phyloP scores from a whole-genome alignment of 2,113 vertebrate genomes.

The Pantherophis guttatus region DNA sequence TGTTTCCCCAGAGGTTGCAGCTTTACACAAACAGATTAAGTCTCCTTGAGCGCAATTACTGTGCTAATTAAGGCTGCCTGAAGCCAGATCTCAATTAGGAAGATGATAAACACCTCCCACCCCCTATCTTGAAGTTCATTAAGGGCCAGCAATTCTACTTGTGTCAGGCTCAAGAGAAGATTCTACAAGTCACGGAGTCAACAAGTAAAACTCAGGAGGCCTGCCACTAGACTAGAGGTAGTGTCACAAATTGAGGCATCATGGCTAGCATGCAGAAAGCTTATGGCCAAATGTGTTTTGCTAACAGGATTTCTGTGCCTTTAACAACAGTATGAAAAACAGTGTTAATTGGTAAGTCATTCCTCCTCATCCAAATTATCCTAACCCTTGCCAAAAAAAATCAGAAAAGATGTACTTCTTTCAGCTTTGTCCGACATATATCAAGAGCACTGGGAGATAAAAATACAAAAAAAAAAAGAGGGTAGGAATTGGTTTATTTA shows the following conservation, averaged over 20 bases:
- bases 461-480: background rate
- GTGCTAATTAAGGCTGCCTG: constrained; percentile 11
- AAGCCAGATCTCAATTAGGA: constrained; percentile 24
- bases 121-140: background rate
- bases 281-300: background rate
- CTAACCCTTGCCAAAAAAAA: background rate
- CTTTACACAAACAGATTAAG: constrained; percentile 19
- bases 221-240: background rate
- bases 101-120: constrained; percentile 4
- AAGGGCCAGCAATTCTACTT: background rate
- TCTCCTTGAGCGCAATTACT: constrained; percentile 22
- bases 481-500: background rate
- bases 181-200: background rate
- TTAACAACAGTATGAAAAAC: background rate
- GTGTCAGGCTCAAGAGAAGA: background rate
- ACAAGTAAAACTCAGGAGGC: background rate
- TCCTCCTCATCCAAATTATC: background rate
- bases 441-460: background rate
- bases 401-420: background rate
- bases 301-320: background rate
- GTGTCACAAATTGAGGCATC: background rate
- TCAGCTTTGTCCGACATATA: background rate
- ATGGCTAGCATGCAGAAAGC: background rate
- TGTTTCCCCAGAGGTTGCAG: background rate
- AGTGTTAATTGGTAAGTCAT: background rate